Evolutionary conservation across 2,888 invertebrate genomes (phyloP).

Genomic region (Glaucopsyche alexis): DNA sequence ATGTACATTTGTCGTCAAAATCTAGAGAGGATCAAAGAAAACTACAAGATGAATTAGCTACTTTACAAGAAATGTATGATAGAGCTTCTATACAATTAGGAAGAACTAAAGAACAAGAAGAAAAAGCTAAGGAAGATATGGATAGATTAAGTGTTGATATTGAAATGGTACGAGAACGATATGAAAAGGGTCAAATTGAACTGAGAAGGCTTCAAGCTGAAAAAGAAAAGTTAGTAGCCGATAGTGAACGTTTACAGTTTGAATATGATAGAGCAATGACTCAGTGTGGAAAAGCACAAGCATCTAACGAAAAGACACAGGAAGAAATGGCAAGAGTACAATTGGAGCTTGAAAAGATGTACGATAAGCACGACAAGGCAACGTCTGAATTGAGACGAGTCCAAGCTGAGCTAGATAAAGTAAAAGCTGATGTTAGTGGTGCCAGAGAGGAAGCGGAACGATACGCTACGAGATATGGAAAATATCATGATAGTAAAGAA

Average conservation of each 20-base stretch:
- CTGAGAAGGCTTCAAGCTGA: conserved; percentile 89
- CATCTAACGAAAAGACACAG: conserved; percentile 92
- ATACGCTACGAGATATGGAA: conserved; percentile 85
- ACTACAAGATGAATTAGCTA: conserved; percentile 90
- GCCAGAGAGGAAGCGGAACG: conserved; percentile 89
- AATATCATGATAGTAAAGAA: conserved; percentile 88
- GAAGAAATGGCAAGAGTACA: conserved; percentile 93
- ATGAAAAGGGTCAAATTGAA: conserved; percentile 93
- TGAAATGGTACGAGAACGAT: conserved; percentile 92
- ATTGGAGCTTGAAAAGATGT: conserved; percentile 93
- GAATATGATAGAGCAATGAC: conserved; percentile 93
- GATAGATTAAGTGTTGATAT: conserved; percentile 88
- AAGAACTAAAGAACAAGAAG: conserved; percentile 93
- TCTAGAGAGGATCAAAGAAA: conserved; percentile 92
- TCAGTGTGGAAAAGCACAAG: conserved; percentile 91
- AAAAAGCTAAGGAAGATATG: conserved; percentile 92
- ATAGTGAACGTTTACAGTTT: conserved; percentile 90
- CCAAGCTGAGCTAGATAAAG: conserved; percentile 87
- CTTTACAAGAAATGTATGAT: conserved; percentile 94
- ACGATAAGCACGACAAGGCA: conserved; percentile 93
- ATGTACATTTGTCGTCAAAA: conserved; percentile 88
- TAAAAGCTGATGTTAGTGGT: conserved; percentile 85
- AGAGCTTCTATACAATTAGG: conserved; percentile 90
- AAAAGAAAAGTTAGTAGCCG: conserved; percentile 91
- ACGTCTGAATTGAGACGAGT: conserved; percentile 90